Evolutionary conservation across 1,140 invertebrate species (phyloP), one percentile per base, ranked within the genome.

Genomic region (Euschistus heros): DNA sequence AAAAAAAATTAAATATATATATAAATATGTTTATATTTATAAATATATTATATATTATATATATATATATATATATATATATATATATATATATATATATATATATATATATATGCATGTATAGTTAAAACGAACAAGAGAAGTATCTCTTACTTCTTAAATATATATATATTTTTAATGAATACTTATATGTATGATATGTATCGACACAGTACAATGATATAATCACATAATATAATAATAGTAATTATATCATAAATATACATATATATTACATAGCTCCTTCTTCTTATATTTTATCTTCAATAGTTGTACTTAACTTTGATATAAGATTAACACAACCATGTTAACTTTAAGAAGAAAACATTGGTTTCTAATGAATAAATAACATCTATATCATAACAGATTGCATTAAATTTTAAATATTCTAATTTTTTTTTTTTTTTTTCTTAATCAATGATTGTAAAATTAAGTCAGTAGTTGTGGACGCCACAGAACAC

Each of bases 181-280:
- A 33, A 65, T 65, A 55, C 63, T 50, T 60, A 50, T 18, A 54
- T 17, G 27, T 65, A 65, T 65, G 64, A 65, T 65, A 65, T 65
- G 64, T 65, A 65, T 65, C 64, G 55, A 65, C 64, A 65, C 64
- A 65, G 64, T 65, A 65, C 64, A 60, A 60, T 60, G 57, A 60
- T 60, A 60, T 60, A 60, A 60, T 60, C 57, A 60, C 57, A 60
- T 57, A 60, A 37, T 60, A 60, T 60, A 60, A 60, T 60, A 14
- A 60, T 22, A 63, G 64, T 65, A 65, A 65, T 65, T 55, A 65
- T 55, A 65, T 59, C 26, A 65, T 65, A 65, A 65, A 57, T 65
- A 57, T 65, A 65, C 64, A 65, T 65, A 65, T 30, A 30, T 59
- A 33, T 57, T 65, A 65, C 64, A 65, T 65, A 65, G 55, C 64